Percentiles rank a stretch among this genome's conserved stretches.
Evolutionary conservation across 2,888 invertebrate species (phyloP).

Genomic region (Drosophila maculinotata): DNA sequence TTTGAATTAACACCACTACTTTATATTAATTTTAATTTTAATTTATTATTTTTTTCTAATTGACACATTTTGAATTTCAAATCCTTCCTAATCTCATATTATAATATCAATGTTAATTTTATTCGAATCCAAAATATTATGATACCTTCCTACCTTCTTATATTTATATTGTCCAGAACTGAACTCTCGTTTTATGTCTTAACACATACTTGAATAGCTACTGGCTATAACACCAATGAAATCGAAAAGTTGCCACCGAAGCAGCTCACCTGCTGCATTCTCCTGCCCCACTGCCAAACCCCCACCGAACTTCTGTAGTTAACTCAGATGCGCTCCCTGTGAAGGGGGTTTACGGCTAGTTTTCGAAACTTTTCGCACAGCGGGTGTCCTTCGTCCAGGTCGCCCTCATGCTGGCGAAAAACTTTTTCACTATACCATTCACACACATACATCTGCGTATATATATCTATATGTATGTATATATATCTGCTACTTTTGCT

Average conservation of each 20-base stretch:
- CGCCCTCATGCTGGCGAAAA: conserved; percentile 41
- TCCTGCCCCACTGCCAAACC: background rate
- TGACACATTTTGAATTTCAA: too few relatives aligned
- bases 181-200: conserved; percentile 17
- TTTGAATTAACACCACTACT: background rate
- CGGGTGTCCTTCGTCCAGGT: conserved; percentile 37
- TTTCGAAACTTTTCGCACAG: conserved; percentile 67
- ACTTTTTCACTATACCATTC: conserved; percentile 65
- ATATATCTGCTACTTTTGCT: conserved; percentile 65
- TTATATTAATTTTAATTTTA: background rate
- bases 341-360: conserved; percentile 70
- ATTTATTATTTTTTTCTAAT: background rate
- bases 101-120: background rate
- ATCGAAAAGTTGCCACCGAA: conserved; percentile 66
- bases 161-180: background rate
- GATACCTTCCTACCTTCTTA: too few relatives aligned
- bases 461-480: conserved; percentile 3
- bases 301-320: conserved; percentile 25
- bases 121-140: background rate
- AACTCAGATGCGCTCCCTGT: conserved; percentile 45
- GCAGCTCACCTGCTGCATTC: conserved; percentile 61
- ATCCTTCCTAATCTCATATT: too few relatives aligned
- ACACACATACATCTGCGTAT: conserved; percentile 22
- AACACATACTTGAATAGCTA: conserved; percentile 47
- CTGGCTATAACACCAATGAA: conserved; percentile 68